A percentile compares a stretch with the other conserved stretches of the same genome.
phyloP scores from a whole-genome alignment of 2,888 invertebrate genomes.

The Noctua janthe region DNA sequence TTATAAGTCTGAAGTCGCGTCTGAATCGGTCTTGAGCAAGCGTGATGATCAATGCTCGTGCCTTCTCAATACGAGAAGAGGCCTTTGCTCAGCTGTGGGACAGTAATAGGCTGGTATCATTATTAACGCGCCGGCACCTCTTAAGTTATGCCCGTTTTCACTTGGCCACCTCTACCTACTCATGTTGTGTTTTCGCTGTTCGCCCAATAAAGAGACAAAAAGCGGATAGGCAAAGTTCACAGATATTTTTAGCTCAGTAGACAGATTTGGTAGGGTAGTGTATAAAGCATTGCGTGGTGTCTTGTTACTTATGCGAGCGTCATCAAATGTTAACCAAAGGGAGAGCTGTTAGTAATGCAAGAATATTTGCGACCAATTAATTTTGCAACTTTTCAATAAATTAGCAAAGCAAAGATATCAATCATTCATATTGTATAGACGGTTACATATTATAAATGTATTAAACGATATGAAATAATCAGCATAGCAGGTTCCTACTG shows the following conservation, averaged over 20 bases:
- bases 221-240: conserved; percentile 4
- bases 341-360: not conserved
- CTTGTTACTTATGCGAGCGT: not conserved
- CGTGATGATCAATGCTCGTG: not conserved
- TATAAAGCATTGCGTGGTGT: not conserved
- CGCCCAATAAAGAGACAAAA: too few relatives aligned
- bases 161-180: not conserved
- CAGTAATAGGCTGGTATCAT: not conserved
- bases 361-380: not conserved
- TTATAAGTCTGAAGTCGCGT: not conserved
- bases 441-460: not conserved
- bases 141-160: not conserved
- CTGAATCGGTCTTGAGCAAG: not conserved
- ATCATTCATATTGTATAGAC: not conserved
- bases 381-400: not conserved
- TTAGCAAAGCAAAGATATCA: not conserved
- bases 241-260: not conserved
- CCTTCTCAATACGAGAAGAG: not conserved
- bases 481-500: too few relatives aligned
- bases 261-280: conserved; percentile 3
- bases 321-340: not conserved
- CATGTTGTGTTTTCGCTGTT: not conserved
- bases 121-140: not conserved
- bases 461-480: not conserved
- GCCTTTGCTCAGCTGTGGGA: not conserved